Conservation (phyloP, 2,113 vertebrate species). For the Xiphophorus maculatus region DNA sequence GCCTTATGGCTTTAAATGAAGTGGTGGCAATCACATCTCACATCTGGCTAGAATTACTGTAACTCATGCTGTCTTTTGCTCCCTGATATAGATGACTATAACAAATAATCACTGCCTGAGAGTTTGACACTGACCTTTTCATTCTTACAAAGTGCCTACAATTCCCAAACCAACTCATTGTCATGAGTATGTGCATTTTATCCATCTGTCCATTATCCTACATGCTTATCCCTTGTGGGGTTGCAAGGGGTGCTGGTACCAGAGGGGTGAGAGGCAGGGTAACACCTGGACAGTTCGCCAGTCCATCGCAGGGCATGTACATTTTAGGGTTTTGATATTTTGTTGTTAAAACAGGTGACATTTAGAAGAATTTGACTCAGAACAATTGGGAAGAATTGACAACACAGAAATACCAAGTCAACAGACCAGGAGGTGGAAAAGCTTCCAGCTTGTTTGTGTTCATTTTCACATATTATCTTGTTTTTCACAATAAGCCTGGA, state of each 20-base stretch:
- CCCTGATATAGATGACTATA: background rate
- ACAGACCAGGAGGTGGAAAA: constrained; percentile 30
- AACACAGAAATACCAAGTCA: constrained; percentile 12
- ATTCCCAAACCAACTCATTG: background rate
- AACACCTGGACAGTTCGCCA: too few species aligned
- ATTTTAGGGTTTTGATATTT: background rate
- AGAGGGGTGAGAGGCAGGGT: too few species aligned
- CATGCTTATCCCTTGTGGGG: too few species aligned
- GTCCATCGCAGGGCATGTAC: too few species aligned
- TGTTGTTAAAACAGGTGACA: background rate
- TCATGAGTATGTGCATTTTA: background rate
- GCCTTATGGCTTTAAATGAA: background rate
- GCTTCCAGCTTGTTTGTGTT: constrained; percentile 68
- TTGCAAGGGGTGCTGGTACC: too few species aligned
- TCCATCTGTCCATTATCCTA: too few species aligned
- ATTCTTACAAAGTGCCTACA: background rate
- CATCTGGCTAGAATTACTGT: background rate
- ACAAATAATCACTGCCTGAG: background rate
- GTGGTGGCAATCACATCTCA: background rate
- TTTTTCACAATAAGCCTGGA: constrained; percentile 86
- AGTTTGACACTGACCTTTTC: background rate
- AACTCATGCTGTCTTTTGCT: background rate
- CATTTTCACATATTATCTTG: constrained; percentile 84
- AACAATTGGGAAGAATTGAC: constrained; percentile 9
- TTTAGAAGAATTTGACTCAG: constrained; percentile 15